Conservation (phyloP, 2,888 invertebrate genomes). For the Lepeophtheirus nordmannii region DNA sequence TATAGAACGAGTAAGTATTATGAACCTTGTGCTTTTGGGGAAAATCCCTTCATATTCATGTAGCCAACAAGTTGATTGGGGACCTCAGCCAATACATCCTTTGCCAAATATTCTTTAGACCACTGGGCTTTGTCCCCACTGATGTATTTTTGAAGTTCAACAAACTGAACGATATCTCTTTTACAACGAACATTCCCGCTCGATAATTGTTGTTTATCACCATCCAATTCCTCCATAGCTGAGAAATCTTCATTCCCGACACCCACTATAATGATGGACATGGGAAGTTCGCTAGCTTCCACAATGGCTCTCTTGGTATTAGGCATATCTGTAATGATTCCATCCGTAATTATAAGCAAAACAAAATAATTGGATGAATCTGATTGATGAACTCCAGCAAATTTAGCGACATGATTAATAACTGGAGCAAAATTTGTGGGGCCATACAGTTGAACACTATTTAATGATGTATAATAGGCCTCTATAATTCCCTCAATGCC, state of each 20-base stretch:
- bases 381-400: conserved; percentile 32
- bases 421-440: conserved; percentile 44
- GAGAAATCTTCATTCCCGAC: conserved; percentile 46
- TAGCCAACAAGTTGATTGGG: conserved; percentile 40
- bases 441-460: conserved; percentile 38
- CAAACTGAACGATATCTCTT: conserved; percentile 45
- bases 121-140: neutral
- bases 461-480: conserved; percentile 35
- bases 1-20: no score
- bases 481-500: conserved; percentile 37
- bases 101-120: conserved; percentile 35
- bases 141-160: conserved; percentile 31
- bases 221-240: conserved; percentile 45
- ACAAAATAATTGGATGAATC: conserved; percentile 40
- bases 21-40: neutral
- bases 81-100: conserved; percentile 44
- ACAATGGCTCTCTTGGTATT: conserved; percentile 35
- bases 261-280: conserved; percentile 48
- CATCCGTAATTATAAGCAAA: conserved; percentile 42
- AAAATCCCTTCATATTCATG: conserved; percentile 34
- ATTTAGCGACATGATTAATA: conserved; percentile 36
- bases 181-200: conserved; percentile 38
- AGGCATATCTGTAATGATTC: conserved; percentile 39
- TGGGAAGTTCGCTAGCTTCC: conserved; percentile 41
- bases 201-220: conserved; percentile 34